Conservation (phyloP, 2,888 invertebrate genomes). For the Eremobia ochroleuca region DNA sequence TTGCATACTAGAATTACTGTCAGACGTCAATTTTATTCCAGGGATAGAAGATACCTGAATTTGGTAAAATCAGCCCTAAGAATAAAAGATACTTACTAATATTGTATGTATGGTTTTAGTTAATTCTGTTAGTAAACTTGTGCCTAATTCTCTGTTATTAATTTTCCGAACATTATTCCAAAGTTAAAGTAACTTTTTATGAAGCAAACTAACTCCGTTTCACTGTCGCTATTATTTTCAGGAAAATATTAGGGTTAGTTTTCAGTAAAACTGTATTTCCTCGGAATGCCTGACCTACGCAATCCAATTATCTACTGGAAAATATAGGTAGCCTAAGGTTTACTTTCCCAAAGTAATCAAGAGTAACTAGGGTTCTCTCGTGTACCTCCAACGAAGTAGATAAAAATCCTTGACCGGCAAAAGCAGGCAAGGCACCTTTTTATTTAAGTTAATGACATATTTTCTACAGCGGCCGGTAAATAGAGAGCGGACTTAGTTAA, state of each 20-base stretch:
- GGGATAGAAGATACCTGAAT: not conserved
- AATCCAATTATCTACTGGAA: conserved; percentile 22
- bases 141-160: not conserved
- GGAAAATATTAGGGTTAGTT: not conserved
- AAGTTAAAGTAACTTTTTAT: not conserved
- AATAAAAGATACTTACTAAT: not conserved
- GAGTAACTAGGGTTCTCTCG: conserved; percentile 10
- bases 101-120: conserved; percentile 9
- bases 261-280: conserved; percentile 16
- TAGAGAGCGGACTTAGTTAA: conserved; percentile 68
- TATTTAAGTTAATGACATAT: conserved; percentile 62
- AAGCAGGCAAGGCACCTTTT: conserved; percentile 45
- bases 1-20: not conserved
- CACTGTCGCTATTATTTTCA: not conserved
- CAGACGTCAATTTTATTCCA: not conserved
- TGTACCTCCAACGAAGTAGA: conserved; percentile 10
- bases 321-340: conserved; percentile 16
- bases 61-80: not conserved
- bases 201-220: not conserved
- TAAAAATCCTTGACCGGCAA: conserved; percentile 43
- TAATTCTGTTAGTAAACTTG: conserved; percentile 19
- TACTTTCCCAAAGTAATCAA: conserved; percentile 29
- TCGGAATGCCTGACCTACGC: not conserved
- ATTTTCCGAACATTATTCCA: conserved; percentile 5
- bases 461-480: conserved; percentile 62